These are phyloP conservation scores for Petrocephalus microphthalmus DNA, from an alignment of 2,113 vertebrate species.

Conservation along the genomic window DNA sequence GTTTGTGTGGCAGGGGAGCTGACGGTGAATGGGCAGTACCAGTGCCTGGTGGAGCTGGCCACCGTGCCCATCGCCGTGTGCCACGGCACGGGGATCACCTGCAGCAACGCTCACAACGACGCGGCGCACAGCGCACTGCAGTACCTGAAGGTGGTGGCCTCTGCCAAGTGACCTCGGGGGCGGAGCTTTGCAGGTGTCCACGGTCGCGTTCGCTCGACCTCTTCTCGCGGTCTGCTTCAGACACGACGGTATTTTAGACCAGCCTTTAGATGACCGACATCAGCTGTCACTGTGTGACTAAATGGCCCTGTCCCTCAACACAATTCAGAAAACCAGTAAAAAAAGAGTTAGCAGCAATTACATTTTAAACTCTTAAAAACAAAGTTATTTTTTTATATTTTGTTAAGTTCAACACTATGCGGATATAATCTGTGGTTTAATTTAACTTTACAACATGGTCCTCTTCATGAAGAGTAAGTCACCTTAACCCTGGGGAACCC, in stretches of 20 bases:
- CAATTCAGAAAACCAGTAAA: background rate
- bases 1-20: constrained; percentile 62
- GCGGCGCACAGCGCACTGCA: constrained; percentile 72
- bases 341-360: background rate
- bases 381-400: background rate
- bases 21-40: constrained; percentile 73
- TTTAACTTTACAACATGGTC: background rate
- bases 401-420: background rate
- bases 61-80: constrained; percentile 71
- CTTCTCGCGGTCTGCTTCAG: background rate
- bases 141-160: constrained; percentile 71
- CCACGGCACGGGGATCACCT: constrained; percentile 70
- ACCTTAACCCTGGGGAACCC: too few species aligned
- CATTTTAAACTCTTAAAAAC: background rate
- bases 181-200: background rate
- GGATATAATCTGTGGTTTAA: background rate
- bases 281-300: background rate
- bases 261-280: background rate
- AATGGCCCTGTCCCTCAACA: background rate
- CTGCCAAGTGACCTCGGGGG: constrained; percentile 44
- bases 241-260: background rate
- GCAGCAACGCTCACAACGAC: constrained; percentile 65
- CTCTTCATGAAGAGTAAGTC: background rate
- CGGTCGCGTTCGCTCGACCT: background rate
- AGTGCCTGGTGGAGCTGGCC: constrained; percentile 72